Conservation (phyloP, 1,140 invertebrate species). For the Chironomus striatipennis region DNA sequence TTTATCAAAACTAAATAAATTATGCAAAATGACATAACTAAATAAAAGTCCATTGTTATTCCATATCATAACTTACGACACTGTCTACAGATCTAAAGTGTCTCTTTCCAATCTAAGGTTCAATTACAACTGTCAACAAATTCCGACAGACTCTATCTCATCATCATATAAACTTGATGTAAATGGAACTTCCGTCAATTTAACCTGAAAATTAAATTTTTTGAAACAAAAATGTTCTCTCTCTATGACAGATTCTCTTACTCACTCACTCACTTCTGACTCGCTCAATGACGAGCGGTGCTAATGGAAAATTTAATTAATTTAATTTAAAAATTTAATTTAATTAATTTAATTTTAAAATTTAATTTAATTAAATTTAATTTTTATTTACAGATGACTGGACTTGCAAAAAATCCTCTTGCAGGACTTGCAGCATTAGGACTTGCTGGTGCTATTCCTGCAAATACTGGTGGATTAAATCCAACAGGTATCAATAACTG, state of each 20-base stretch:
- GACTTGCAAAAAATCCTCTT: constrained; percentile 74
- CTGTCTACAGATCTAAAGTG: no score
- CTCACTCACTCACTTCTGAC: neutral
- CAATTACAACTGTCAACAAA: no score
- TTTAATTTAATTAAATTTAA: neutral
- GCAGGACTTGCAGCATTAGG: constrained; percentile 77
- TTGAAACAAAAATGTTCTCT: neutral
- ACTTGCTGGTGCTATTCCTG: constrained; percentile 69
- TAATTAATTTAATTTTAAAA: neutral
- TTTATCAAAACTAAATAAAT: no score
- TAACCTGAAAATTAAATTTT: neutral
- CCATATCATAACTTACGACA: no score
- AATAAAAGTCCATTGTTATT: no score
- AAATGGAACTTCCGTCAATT: neutral
- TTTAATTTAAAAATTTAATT: neutral
- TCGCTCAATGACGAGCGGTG: neutral
- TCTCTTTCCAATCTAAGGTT: no score
- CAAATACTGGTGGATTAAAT: constrained; percentile 74
- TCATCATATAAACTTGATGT: no score
- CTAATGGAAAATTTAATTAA: neutral
- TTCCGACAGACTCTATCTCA: no score
- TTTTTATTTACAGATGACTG: constrained; percentile 59
- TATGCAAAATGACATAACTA: no score
- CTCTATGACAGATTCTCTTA: neutral
- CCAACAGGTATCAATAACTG: constrained; percentile 62